Conservation (phyloP, 2,797 vertebrate genomes). For the Leptoclinus maculatus region DNA sequence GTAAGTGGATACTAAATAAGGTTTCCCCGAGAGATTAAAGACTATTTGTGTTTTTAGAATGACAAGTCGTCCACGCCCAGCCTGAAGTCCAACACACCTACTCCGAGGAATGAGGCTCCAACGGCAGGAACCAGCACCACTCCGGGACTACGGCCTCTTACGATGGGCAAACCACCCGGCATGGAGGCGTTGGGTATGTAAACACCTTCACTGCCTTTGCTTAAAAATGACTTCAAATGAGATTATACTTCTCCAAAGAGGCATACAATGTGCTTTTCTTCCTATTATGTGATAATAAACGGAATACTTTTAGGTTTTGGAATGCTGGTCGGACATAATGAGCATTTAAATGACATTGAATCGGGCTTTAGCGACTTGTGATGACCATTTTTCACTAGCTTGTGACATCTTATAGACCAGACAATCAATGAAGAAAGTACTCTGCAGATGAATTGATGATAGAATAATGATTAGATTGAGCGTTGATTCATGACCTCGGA, state of each 20-base stretch:
- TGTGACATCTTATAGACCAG: neutral
- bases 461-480: neutral
- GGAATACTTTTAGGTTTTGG: neutral
- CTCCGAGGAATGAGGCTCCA: slow-evolving; percentile 92
- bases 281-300: neutral
- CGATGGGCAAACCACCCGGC: slow-evolving; percentile 89
- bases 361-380: neutral
- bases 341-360: neutral
- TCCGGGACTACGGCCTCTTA: slow-evolving; percentile 90
- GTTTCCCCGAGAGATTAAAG: slow-evolving; percentile 29
- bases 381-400: neutral
- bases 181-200: slow-evolving; percentile 92
- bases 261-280: neutral
- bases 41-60: slow-evolving; percentile 81
- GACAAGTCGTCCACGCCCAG: slow-evolving; percentile 96
- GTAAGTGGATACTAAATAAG: slow-evolving; percentile 23
- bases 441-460: neutral
- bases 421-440: neutral
- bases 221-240: too few species aligned
- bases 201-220: neutral
- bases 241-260: neutral
- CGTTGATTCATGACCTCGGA: neutral
- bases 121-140: slow-evolving; percentile 96
- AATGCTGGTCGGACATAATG: neutral
- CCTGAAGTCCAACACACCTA: slow-evolving; percentile 96